Percentiles rank a stretch among this genome's conserved stretches.
Conservation (phyloP, 2,888 invertebrate genomes). For the Schrankia costaestrigalis region DNA sequence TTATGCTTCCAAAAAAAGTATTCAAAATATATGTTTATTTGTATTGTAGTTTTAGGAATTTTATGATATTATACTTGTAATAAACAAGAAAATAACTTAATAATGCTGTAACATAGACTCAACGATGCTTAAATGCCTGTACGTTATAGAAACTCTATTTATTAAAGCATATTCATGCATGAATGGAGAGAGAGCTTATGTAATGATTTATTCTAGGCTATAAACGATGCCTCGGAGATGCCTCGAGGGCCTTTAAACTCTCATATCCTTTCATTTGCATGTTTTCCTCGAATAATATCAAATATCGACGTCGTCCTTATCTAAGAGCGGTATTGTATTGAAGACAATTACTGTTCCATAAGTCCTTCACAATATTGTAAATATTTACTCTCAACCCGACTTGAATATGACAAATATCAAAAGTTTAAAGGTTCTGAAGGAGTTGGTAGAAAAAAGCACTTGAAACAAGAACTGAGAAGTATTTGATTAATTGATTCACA, state of each 20-base stretch:
- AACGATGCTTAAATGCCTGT: conserved; percentile 27
- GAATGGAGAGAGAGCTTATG: conserved; percentile 32
- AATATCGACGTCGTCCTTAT: conserved; percentile 49
- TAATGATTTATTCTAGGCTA: conserved; percentile 37
- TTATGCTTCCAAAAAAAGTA: too few species aligned
- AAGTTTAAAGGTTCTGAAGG: too few species aligned
- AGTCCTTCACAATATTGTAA: conserved; percentile 52
- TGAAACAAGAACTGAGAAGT: too few species aligned
- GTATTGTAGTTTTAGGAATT: too few species aligned
- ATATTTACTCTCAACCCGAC: too few species aligned
- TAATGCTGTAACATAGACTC: conserved; percentile 20
- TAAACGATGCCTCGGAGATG: conserved; percentile 15
- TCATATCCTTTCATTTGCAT: conserved; percentile 67
- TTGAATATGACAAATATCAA: too few species aligned
- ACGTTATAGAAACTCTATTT: conserved; percentile 34
- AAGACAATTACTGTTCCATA: conserved; percentile 53
- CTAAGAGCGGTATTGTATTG: conserved; percentile 45
- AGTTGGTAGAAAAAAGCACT: too few species aligned
- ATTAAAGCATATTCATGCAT: conserved; percentile 32
- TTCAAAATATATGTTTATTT: too few species aligned
- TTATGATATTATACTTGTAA: conserved; percentile 5
- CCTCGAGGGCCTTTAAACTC: conserved; percentile 35
- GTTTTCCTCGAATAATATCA: conserved; percentile 61
- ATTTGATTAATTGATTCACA: too few species aligned
- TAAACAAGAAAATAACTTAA: conserved; percentile 17